Base-by-base conservation (phyloP, 2,113 vertebrate genomes). In the Crypturellus undulatus region DNA sequence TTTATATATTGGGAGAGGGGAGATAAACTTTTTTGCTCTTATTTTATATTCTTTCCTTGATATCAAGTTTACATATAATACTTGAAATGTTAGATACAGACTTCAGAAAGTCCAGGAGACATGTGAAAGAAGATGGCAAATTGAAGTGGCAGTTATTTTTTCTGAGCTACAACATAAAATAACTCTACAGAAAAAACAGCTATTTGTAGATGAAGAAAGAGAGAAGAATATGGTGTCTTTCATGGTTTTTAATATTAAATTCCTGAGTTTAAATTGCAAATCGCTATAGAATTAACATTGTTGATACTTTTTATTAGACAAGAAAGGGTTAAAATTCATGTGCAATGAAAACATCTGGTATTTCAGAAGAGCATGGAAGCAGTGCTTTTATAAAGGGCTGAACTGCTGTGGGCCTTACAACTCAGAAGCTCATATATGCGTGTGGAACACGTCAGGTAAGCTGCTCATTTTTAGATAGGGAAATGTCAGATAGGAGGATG, bases 331-430 rank as follows among this genome's bases (percentile, higher is more conserved):
- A 7, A 51, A 81, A 84, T 34, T 52, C 2, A 28, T 5, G 22
- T 51, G 59, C 52, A 12, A 9, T 12, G 49, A 73, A 65, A 92
- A 24, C 5, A 3, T 13, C 25, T 67, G n/a, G 10, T 3, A 71
- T 43, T 49, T 72, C 9, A 42, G 9, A 47, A 71, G n/a, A 52
- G 45, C 11, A 8, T 0, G 9, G 15, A 64, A 28, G n/a, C 18
- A 9, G 9, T 7, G 56, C 76, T 96, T 89, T 85, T 93, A 67
- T 59, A 76, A 85, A 93, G 86, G 62, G n/a, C 26, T 59, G 76
- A 79, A 62, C 62, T 88, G 63, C 79, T 71, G 89, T 92, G 89
- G 75, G 19, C 0, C 0, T 0, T 3, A 0, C 19, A 6, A 18
- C 5, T 21, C 91, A 90, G 14, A 75, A 0, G 3, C 9, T 78